phyloP scores from a whole-genome alignment of 2,888 invertebrate genomes.

The Meiosimyza platycephala region DNA sequence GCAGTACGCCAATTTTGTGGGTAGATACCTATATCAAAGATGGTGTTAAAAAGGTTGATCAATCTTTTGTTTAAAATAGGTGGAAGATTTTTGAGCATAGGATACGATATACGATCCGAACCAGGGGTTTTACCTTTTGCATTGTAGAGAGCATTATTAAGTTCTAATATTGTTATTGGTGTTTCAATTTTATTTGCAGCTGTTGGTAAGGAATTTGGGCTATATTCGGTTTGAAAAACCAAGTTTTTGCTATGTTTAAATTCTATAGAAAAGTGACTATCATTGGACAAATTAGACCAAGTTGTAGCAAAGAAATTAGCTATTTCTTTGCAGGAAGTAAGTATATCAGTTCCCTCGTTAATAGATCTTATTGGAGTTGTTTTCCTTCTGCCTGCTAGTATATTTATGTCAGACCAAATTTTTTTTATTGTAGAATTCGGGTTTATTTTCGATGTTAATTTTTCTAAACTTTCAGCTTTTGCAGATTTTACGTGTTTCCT shows the following conservation, averaged over 20 bases:
- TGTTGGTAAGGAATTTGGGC: background rate
- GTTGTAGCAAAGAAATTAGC: background rate
- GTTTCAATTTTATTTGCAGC: background rate
- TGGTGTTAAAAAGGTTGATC: background rate
- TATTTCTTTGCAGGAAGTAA: background rate
- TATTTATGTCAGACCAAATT: constrained; percentile 32
- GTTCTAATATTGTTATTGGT: background rate
- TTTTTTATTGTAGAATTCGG: constrained; percentile 27
- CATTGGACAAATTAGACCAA: constrained; percentile 1
- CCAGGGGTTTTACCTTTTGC: background rate
- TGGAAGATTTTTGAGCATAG: constrained; percentile 6
- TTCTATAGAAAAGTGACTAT: background rate
- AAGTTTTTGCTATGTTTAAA: constrained; percentile 10
- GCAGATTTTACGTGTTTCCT: constrained; percentile 30
- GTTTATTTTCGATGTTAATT: constrained; percentile 32
- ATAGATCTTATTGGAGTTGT: constrained; percentile 26
- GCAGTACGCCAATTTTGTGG: constrained; percentile 3
- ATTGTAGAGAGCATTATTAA: background rate
- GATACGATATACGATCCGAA: constrained; percentile 12
- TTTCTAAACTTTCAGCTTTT: background rate
- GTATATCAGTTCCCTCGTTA: background rate
- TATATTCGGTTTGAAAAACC: background rate
- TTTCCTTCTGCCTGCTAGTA: constrained; percentile 21
- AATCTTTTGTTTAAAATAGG: background rate
- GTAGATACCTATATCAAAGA: constrained; percentile 7